A percentile compares a stretch with the other conserved stretches of the same genome.
phyloP scores from a whole-genome alignment of 2,797 vertebrate genomes.

The Xenops minutus region DNA sequence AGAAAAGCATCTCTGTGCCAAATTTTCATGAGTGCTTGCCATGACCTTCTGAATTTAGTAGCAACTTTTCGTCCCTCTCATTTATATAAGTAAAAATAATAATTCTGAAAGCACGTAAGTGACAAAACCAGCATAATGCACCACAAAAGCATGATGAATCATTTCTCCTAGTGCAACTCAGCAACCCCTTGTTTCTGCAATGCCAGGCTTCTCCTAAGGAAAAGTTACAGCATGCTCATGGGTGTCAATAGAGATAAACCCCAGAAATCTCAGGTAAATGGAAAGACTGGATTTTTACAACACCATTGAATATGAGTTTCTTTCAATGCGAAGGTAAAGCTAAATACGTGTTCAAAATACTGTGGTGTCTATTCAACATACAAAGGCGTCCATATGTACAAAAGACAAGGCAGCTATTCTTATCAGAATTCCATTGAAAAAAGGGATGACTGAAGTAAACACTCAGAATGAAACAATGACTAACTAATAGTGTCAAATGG shows the following conservation, averaged over 20 bases:
- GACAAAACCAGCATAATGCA: neutral
- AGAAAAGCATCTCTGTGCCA: neutral
- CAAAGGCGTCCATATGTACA: neutral
- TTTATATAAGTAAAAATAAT: neutral
- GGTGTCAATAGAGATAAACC: neutral
- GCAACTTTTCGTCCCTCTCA: neutral
- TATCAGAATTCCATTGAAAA: constrained; percentile 8
- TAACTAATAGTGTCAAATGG: neutral
- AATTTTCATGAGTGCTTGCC: neutral
- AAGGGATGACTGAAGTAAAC: constrained; percentile 9
- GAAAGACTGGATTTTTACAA: neutral
- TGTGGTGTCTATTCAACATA: neutral
- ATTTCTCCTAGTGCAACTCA: neutral
- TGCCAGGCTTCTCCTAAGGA: neutral
- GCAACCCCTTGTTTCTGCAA: neutral
- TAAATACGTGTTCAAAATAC: neutral
- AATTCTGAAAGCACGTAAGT: neutral
- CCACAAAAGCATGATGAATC: neutral
- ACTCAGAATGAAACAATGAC: neutral
- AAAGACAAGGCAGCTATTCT: constrained; percentile 7
- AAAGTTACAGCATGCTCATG: neutral
- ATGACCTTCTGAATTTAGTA: neutral
- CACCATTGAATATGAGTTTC: neutral
- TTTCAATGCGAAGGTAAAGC: constrained; percentile 29
- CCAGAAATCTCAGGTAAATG: neutral